These are phyloP conservation scores for Notodonta dromedarius DNA, from an alignment of 2,888 invertebrate species.

Conservation along the genomic window DNA sequence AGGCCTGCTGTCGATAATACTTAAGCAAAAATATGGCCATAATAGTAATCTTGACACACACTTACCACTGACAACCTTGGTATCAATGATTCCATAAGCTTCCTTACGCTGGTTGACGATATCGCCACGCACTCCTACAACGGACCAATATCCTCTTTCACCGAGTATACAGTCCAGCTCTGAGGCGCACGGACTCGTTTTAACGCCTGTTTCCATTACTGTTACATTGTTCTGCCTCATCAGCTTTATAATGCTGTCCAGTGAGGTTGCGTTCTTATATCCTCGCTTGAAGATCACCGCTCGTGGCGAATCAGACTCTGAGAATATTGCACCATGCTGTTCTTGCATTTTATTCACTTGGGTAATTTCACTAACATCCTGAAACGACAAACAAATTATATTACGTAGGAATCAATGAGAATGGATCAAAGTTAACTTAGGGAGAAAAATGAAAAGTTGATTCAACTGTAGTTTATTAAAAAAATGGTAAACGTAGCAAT, in stretches of 20 bases:
- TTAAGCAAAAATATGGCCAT: not conserved
- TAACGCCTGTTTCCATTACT: slow-evolving; percentile 52
- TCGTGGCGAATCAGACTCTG: slow-evolving; percentile 65
- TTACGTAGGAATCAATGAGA: too few relatives aligned
- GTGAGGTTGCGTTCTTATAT: slow-evolving; percentile 67
- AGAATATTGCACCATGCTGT: slow-evolving; percentile 64
- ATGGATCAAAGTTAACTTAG: too few relatives aligned
- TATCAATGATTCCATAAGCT: slow-evolving; percentile 83
- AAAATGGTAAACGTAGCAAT: too few relatives aligned
- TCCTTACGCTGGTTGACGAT: slow-evolving; percentile 54
- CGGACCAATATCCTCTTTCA: slow-evolving; percentile 62
- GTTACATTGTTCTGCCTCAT: slow-evolving; percentile 75
- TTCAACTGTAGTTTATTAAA: too few relatives aligned
- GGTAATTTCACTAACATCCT: slow-evolving; percentile 71
- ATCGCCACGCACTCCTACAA: slow-evolving; percentile 70
- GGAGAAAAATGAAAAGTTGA: too few relatives aligned
- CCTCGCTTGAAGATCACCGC: slow-evolving; percentile 66
- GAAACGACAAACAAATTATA: slow-evolving; percentile 26
- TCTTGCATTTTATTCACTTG: slow-evolving; percentile 66
- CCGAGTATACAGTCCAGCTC: slow-evolving; percentile 56
- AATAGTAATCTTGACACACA: slow-evolving; percentile 8
- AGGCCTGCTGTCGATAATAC: too few relatives aligned
- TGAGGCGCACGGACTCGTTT: slow-evolving; percentile 46
- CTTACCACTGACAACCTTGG: slow-evolving; percentile 80
- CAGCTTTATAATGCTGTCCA: slow-evolving; percentile 64